Percentiles rank a stretch among this genome's conserved stretches.
These are phyloP conservation scores for Sebastes baramenuke DNA, from an alignment of 2,797 vertebrate species.

Conservation along the genomic window DNA sequence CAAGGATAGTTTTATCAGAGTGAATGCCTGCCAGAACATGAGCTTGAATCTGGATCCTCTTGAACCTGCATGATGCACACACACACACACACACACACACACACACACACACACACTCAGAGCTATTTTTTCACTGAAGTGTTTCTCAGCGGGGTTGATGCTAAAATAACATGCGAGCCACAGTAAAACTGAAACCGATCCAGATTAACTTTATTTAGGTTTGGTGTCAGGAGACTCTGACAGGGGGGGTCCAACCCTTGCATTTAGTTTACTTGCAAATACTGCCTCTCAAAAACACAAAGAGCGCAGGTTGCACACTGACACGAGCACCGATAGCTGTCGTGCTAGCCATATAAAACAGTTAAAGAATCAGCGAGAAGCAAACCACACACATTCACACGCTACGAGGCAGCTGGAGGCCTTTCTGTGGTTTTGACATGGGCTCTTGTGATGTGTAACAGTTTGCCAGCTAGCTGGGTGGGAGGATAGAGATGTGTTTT, in stretches of 20 bases:
- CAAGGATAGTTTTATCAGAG: conserved; percentile 19
- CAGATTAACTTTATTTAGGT: neutral
- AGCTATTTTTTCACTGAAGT: conserved; percentile 10
- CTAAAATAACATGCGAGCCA: neutral
- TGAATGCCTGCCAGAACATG: conserved; percentile 23
- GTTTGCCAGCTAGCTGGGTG: conserved; percentile 55
- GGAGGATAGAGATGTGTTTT: conserved; percentile 58
- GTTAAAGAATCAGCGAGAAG: conserved; percentile 22
- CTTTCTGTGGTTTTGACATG: conserved; percentile 61
- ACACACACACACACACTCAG: neutral
- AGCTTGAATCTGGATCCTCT: conserved; percentile 8
- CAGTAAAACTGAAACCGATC: neutral
- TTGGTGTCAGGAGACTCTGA: neutral
- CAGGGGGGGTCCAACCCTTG: neutral
- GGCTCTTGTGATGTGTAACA: conserved; percentile 61
- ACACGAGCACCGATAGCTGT: conserved; percentile 14
- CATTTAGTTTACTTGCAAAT: conserved; percentile 15
- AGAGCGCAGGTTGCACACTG: neutral
- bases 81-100: neutral
- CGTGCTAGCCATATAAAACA: conserved; percentile 15
- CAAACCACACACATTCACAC: conserved; percentile 6
- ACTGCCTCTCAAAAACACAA: neutral
- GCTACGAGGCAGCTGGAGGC: conserved; percentile 60
- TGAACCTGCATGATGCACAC: neutral
- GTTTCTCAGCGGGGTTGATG: neutral